Evolutionary conservation across 2,888 invertebrate species (phyloP), one percentile per base, ranked within the genome.

Genomic region (Seira musarum): DNA sequence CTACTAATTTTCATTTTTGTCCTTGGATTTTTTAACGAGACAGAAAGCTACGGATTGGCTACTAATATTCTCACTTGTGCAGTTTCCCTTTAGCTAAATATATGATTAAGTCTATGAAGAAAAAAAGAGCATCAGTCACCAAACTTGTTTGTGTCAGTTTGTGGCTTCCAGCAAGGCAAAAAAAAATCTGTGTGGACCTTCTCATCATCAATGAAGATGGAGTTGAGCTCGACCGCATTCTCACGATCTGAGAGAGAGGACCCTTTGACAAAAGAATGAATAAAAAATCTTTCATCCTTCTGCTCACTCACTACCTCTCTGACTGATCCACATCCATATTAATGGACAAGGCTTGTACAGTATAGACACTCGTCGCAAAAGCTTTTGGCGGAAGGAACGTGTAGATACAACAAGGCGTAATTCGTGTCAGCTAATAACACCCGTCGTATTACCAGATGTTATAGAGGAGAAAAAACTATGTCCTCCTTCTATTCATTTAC

Each of bases 241-340:
- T 72, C 53, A 64, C 64, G 13, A 13, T 13, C 5, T 8, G 40
- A 13, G 64, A 72, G 72, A 1, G 10, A 30, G 69, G 40, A 67
- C 67, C 19, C 21, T 13, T 67, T 46, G 30, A 72, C 64, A 72
- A 64, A 72, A 49, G 64, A 40, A 72, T 72, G 64, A 64, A 72
- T 49, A 49, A 21, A 49, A 49, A 49, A 40, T 19, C 19, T 30
- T 13, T 19, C 6, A 19, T 25, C 24, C 57, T 69, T 35, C 21
- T 22, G 15, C n/a, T 63, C 46, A 17, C 6, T 66, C 46, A 40
- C 60, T 69, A 17, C 2, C 63, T 25, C 13, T 40, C 40, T 8
- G 40, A 40, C 40, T 64, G 21, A 35, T 73, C 73, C 30, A 64
- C 65, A 63, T 73, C 61, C 73, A 73, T 73, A 24, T 65, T 21